Evolutionary conservation across 2,888 invertebrate genomes (phyloP).

Genomic region (Flexamia atlantica): DNA sequence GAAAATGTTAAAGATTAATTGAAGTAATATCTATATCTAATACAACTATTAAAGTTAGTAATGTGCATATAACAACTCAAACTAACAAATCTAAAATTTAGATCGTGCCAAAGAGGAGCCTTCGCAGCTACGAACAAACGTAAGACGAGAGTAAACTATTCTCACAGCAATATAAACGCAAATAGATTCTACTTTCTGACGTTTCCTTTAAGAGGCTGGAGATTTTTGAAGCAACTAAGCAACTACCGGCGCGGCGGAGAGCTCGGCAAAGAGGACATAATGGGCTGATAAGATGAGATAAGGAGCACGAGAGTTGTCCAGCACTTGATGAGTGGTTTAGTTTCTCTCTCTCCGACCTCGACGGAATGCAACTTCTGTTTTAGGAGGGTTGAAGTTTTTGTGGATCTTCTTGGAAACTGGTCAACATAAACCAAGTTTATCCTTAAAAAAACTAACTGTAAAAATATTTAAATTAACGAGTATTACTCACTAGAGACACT

Average conservation of each 20-base stretch:
- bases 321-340: conserved; percentile 31
- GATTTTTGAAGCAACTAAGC: conserved; percentile 1
- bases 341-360: neutral
- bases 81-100: no score
- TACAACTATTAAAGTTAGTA: no score
- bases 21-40: no score
- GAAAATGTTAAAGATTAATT: no score
- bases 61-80: no score
- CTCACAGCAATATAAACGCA: conserved; percentile 14
- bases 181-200: conserved; percentile 25
- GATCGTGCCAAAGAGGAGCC: no score
- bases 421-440: no score
- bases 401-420: no score
- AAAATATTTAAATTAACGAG: no score
- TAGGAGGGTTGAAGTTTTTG: neutral
- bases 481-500: no score
- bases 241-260: conserved; percentile 17
- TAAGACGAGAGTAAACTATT: neutral
- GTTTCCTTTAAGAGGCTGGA: neutral
- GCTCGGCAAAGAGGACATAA: conserved; percentile 22
- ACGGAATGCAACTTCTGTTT: conserved; percentile 1
- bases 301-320: conserved; percentile 8
- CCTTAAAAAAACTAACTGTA: no score
- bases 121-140: no score
- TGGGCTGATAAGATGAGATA: conserved; percentile 38